Evolutionary conservation across 2,797 vertebrate species (phyloP).

Genomic region (Molothrus ater): DNA sequence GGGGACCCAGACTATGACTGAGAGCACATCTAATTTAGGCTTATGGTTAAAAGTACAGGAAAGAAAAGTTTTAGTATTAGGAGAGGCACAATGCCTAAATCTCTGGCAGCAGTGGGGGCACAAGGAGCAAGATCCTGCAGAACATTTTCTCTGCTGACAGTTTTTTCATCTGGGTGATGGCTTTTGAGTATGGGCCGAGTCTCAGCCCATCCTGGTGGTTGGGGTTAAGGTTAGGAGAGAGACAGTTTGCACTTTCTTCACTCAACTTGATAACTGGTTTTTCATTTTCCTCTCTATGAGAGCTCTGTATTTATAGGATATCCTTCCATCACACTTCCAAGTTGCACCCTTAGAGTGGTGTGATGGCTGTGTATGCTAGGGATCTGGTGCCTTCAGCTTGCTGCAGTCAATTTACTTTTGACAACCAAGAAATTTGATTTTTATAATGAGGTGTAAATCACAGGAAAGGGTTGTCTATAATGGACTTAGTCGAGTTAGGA

Average conservation of each 20-base stretch:
- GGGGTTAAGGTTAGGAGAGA: neutral
- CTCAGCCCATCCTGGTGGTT: neutral
- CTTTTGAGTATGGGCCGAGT: neutral
- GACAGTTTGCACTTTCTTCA: neutral
- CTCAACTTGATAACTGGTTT: neutral
- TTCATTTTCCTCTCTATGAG: constrained; percentile 36
- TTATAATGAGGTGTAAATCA: constrained; percentile 72
- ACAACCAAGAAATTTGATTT: constrained; percentile 72
- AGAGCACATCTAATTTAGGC: neutral
- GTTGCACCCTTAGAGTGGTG: constrained; percentile 4
- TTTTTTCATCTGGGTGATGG: neutral
- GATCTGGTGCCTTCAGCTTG: constrained; percentile 46
- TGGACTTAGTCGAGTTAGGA: constrained; percentile 46
- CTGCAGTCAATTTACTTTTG: constrained; percentile 67
- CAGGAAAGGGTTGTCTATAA: constrained; percentile 18
- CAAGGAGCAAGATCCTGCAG: neutral
- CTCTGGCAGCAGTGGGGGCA: neutral
- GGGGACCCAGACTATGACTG: neutral
- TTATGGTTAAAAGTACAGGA: neutral
- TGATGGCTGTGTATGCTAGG: constrained; percentile 34
- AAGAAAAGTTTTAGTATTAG: neutral
- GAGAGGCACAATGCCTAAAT: neutral
- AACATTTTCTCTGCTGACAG: neutral
- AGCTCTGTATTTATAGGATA: constrained; percentile 53
- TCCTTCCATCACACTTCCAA: constrained; percentile 24